These are phyloP conservation scores for Carapus acus DNA, from an alignment of 2,797 vertebrate species.

Conservation along the genomic window DNA sequence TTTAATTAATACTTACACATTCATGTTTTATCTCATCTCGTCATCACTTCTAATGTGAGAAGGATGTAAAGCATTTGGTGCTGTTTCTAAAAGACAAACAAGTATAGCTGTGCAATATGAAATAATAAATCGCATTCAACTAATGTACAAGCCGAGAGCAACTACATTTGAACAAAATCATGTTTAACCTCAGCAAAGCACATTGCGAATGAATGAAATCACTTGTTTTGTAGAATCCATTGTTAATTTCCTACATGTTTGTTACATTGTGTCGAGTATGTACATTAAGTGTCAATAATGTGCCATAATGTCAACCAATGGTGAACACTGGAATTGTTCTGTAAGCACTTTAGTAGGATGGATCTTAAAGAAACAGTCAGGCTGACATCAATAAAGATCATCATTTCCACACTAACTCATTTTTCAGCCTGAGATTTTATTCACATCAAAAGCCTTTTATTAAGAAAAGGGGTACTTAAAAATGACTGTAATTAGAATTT, in stretches of 20 bases:
- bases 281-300: conserved; percentile 45
- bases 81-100: conserved; percentile 14
- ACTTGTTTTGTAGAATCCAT: conserved; percentile 27
- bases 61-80: background rate
- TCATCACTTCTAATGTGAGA: background rate
- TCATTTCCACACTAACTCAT: conserved; percentile 41
- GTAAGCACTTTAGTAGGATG: conserved; percentile 63
- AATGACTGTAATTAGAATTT: too few relatives aligned
- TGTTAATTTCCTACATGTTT: conserved; percentile 47
- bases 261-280: conserved; percentile 26
- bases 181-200: conserved; percentile 13
- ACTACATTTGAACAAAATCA: conserved; percentile 6
- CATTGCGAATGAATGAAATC: conserved; percentile 28
- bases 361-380: conserved; percentile 36
- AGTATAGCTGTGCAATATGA: conserved; percentile 53
- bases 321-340: conserved; percentile 49
- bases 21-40: background rate
- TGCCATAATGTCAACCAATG: conserved; percentile 60
- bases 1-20: background rate
- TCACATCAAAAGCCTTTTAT: too few relatives aligned
- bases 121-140: conserved; percentile 7
- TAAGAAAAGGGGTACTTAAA: too few relatives aligned
- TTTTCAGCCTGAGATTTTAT: too few relatives aligned
- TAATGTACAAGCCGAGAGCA: conserved; percentile 25
- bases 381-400: conserved; percentile 67